Percentiles rank a stretch among this genome's conserved stretches.
These are phyloP conservation scores for Mustelus asterias DNA, from an alignment of 2,113 vertebrate genomes.

Conservation along the genomic window DNA sequence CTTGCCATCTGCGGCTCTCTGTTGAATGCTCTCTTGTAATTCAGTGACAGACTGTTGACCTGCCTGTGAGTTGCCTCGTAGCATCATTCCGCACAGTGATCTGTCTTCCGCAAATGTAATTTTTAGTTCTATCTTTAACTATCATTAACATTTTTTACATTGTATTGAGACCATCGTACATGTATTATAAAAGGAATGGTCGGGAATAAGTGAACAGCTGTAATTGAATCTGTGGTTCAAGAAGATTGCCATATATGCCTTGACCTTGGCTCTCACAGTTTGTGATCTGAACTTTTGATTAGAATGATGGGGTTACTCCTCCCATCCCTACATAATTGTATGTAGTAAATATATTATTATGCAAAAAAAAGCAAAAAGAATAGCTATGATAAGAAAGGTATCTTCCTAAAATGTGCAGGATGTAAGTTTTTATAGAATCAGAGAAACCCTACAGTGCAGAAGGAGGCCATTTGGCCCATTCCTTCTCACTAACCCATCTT, in stretches of 20 bases:
- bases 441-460: too few relatives aligned
- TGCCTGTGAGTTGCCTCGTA: background rate
- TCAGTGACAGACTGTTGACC: background rate
- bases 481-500: too few relatives aligned
- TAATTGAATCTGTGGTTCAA: background rate
- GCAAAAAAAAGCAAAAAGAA: background rate
- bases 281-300: background rate
- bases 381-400: background rate
- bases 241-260: background rate
- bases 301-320: background rate
- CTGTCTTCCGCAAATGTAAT: background rate
- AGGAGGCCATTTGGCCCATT: too few relatives aligned
- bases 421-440: background rate
- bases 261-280: background rate
- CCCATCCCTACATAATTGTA: too few relatives aligned
- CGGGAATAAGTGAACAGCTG: background rate
- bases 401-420: background rate
- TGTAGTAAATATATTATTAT: background rate
- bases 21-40: background rate
- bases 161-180: background rate
- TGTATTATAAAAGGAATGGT: background rate
- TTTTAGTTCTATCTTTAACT: background rate
- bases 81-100: background rate
- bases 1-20: background rate
- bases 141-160: background rate